Evolutionary conservation across 2,888 invertebrate genomes (phyloP), one percentile per base, ranked within the genome.

Genomic region (Andrena fulva): DNA sequence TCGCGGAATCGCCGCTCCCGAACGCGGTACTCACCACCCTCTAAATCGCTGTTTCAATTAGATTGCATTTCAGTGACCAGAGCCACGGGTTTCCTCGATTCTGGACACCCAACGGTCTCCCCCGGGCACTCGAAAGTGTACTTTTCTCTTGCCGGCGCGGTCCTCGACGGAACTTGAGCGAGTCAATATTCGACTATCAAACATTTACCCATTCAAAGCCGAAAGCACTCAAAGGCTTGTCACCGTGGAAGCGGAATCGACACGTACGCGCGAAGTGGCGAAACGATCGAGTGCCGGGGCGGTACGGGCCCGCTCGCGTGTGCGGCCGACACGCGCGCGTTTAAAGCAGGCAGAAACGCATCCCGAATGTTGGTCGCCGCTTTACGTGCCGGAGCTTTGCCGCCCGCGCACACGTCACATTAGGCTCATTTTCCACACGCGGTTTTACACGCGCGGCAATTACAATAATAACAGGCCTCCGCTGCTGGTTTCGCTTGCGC

Each of bases 401-500:
- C 89, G 89, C 90, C 91, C 92, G 90, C 92, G 91, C 91, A 87
- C 92, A 91, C 92, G 91, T 92, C 92, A 91, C 92, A 92, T 93
- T 93, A 92, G 89, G 91, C 91, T 93, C 90, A 91, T 93, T 93
- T 93, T 93, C 92, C 93, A 92, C 92, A 91, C 91, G 90, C 91
- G 90, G 90, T 91, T 92, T 92, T 92, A 91, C 92, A 91, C 90
- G 91, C 91, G 91, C 90, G 91, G 92, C 91, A 93, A 93, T 93
- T 93, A 93, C 92, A 93, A 93, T 93, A 93, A 93, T 93, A 93
- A 93, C 92, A 93, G 92, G 90, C 90, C 91, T 90, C 85, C 88
- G 85, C 79, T 85, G 83, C 89, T 89, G 89, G 87, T 87, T 86
- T 77, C 84, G 85, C 88, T 89, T 90, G 86, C 87, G 85, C 87